Percentiles rank a stretch among this genome's conserved stretches.
Conservation (phyloP, 1,140 invertebrate genomes). For the Fopius arisanus region DNA sequence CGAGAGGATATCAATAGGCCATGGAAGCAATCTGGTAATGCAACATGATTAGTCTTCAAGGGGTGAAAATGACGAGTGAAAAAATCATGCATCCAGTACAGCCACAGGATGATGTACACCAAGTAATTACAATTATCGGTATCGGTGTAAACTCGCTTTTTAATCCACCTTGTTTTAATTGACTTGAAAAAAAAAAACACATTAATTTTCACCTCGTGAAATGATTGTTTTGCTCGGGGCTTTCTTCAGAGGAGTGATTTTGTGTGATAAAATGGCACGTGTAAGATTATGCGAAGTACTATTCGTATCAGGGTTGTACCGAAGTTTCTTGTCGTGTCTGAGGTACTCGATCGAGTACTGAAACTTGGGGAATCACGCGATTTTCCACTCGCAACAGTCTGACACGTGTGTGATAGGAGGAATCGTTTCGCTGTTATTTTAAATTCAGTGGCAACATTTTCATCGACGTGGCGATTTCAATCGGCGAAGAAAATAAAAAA, state of each 20-base stretch:
- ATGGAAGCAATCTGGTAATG: conserved; percentile 62
- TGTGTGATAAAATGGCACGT: neutral
- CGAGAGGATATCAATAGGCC: conserved; percentile 56
- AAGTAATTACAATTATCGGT: too few species aligned
- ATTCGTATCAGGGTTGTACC: conserved; percentile 16
- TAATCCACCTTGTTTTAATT: too few species aligned
- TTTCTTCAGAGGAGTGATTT: too few species aligned
- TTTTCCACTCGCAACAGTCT: neutral
- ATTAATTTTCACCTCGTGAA: too few species aligned
- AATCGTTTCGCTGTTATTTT: conserved; percentile 5
- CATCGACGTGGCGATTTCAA: neutral
- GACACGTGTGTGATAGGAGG: conserved; percentile 1
- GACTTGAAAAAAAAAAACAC: too few species aligned
- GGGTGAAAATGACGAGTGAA: too few species aligned
- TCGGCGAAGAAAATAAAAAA: too few species aligned
- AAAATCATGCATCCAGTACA: too few species aligned
- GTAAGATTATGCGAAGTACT: neutral
- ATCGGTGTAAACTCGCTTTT: too few species aligned
- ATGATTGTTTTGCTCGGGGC: too few species aligned
- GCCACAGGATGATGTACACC: too few species aligned
- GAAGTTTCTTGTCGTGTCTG: conserved; percentile 7
- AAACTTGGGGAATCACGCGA: conserved; percentile 14
- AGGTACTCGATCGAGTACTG: conserved; percentile 12
- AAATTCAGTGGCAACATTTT: neutral
- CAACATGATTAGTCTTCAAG: conserved; percentile 35